Percentiles rank a stretch among this genome's conserved stretches.
phyloP scores from a whole-genome alignment of 2,888 invertebrate genomes.

The Petrolisthes manimaculis region DNA sequence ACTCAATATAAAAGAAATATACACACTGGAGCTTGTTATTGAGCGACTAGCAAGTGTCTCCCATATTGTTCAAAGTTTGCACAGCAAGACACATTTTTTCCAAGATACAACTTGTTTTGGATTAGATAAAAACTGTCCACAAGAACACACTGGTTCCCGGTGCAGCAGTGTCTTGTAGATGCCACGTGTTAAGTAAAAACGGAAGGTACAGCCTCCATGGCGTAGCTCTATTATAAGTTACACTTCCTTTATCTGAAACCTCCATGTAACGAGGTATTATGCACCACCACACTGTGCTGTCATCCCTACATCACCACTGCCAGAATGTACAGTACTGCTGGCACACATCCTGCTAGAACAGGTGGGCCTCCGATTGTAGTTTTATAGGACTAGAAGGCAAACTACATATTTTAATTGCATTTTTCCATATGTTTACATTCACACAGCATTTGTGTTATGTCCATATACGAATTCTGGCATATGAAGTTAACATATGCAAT shows the following conservation, averaged over 20 bases:
- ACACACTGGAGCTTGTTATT: constrained; percentile 43
- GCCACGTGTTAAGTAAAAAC: background rate
- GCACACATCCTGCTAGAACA: constrained; percentile 17
- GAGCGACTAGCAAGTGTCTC: constrained; percentile 46
- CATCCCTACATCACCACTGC: background rate
- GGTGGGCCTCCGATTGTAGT: constrained; percentile 4
- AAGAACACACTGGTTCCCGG: background rate
- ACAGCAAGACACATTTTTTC: background rate
- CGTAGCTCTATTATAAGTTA: background rate
- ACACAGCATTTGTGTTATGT: constrained; percentile 3
- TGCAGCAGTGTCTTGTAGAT: background rate
- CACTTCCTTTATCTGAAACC: too few relatives aligned
- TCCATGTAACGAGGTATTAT: too few relatives aligned
- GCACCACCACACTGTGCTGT: background rate
- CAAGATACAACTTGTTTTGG: background rate
- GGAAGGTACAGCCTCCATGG: background rate
- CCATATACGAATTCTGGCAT: background rate
- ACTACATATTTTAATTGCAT: background rate
- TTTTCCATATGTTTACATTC: constrained; percentile 11
- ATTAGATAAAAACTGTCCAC: background rate
- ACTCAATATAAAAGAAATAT: constrained; percentile 57
- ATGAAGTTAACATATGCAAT: background rate
- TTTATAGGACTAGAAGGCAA: constrained; percentile 9
- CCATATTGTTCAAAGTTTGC: constrained; percentile 16
- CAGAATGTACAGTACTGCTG: background rate